Conservation (phyloP, 2,888 invertebrate species). For the Sarcophaga carnaria region DNA sequence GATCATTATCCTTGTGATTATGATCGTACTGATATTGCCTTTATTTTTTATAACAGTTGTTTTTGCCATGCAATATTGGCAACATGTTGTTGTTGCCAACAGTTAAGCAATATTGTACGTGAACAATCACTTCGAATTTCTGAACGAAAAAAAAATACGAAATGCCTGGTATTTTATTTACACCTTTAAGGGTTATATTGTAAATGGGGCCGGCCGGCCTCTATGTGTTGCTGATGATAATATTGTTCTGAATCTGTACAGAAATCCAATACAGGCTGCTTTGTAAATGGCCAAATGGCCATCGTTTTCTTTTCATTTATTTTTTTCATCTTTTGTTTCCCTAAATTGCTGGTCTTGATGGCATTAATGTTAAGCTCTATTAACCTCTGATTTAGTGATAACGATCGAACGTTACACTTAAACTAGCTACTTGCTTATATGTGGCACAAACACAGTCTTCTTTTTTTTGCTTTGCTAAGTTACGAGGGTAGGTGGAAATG, state of each 20-base stretch:
- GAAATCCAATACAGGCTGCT: slow-evolving; percentile 10
- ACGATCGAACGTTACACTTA: slow-evolving; percentile 77
- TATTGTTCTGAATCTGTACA: slow-evolving; percentile 37
- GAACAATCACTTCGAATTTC: slow-evolving; percentile 41
- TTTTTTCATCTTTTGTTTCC: not conserved
- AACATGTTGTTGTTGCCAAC: slow-evolving; percentile 31
- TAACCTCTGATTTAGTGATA: slow-evolving; percentile 82
- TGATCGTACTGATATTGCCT: not conserved
- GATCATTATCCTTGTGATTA: slow-evolving; percentile 40
- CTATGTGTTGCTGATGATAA: slow-evolving; percentile 8
- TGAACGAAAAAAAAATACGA: slow-evolving; percentile 69
- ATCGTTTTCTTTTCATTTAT: not conserved
- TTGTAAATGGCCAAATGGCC: slow-evolving; percentile 11
- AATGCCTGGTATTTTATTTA: slow-evolving; percentile 57
- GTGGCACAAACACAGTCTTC: not conserved
- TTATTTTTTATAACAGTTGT: too few relatives aligned
- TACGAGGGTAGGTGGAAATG: not conserved
- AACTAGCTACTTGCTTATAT: slow-evolving; percentile 62
- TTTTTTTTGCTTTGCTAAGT: not conserved
- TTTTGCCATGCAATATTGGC: slow-evolving; percentile 33
- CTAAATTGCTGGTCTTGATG: slow-evolving; percentile 39
- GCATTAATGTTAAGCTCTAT: slow-evolving; percentile 76
- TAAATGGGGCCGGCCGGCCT: not conserved
- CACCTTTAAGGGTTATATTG: slow-evolving; percentile 57
- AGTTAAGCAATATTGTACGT: slow-evolving; percentile 67